Evolutionary conservation across 2,888 invertebrate species (phyloP).

Genomic region (Lasius fuliginosus): DNA sequence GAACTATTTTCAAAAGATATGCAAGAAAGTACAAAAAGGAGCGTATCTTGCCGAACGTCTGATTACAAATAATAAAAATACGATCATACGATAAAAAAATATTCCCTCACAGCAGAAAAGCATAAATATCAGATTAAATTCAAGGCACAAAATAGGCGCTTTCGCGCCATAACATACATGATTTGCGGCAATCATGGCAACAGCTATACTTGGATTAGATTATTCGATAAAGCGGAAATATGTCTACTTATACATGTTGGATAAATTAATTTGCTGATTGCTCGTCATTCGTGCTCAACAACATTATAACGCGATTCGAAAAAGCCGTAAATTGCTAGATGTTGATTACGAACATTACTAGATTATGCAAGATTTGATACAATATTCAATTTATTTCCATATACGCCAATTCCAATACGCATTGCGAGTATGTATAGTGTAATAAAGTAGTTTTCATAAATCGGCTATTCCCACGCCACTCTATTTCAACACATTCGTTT

Average conservation of each 20-base stretch:
- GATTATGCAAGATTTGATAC: conserved; percentile 25
- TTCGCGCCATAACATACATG: conserved; percentile 47
- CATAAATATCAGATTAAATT: conserved; percentile 58
- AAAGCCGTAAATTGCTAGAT: neutral
- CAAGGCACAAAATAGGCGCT: conserved; percentile 54
- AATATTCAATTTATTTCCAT: conserved; percentile 30
- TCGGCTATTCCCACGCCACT: neutral
- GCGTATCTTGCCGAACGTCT: conserved; percentile 19
- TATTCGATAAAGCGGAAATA: conserved; percentile 58
- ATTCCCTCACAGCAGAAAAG: conserved; percentile 3
- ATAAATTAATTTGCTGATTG: conserved; percentile 67
- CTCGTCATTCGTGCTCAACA: conserved; percentile 60
- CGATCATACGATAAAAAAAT: conserved; percentile 29
- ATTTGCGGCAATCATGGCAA: conserved; percentile 28
- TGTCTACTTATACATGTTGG: conserved; percentile 54
- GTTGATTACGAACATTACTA: conserved; percentile 8
- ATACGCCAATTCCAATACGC: neutral
- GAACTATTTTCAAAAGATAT: conserved; percentile 36
- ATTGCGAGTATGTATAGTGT: neutral
- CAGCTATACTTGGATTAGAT: conserved; percentile 54
- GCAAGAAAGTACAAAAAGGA: conserved; percentile 2
- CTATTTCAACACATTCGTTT: conserved; percentile 2
- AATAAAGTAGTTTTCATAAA: conserved; percentile 35
- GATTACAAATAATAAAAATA: conserved; percentile 47
- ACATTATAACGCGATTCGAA: conserved; percentile 48